A percentile compares a stretch with the other conserved stretches of the same genome.
phyloP scores from a whole-genome alignment of 2,888 invertebrate species.

The Acleris holmiana region DNA sequence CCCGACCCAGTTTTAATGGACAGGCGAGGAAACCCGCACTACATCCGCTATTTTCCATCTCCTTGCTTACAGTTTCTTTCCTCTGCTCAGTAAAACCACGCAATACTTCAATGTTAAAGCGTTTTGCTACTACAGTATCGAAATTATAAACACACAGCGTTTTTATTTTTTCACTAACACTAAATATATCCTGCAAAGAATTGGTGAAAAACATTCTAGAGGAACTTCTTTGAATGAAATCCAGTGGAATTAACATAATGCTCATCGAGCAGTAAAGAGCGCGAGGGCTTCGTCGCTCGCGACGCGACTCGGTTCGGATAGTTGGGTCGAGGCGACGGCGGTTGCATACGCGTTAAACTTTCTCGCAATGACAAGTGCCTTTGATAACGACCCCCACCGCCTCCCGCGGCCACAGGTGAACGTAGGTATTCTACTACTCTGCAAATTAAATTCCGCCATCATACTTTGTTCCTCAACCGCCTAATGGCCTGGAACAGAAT shows the following conservation, averaged over 20 bases:
- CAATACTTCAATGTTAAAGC: neutral
- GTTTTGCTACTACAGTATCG: neutral
- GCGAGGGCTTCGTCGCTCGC: slow-evolving; percentile 40
- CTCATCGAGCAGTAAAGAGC: slow-evolving; percentile 16
- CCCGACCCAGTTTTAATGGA: slow-evolving; percentile 65
- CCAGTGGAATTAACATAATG: slow-evolving; percentile 21
- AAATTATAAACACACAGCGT: neutral
- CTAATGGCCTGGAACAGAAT: slow-evolving; percentile 38
- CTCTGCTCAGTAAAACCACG: slow-evolving; percentile 39
- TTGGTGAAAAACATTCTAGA: neutral
- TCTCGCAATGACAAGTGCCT: slow-evolving; percentile 52
- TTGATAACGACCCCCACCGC: slow-evolving; percentile 50
- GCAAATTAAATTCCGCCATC: slow-evolving; percentile 63
- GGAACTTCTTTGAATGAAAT: slow-evolving; percentile 4
- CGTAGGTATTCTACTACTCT: slow-evolving; percentile 54
- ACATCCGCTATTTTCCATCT: slow-evolving; percentile 68
- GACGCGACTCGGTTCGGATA: slow-evolving; percentile 51
- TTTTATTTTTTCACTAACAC: neutral
- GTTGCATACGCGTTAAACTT: slow-evolving; percentile 52
- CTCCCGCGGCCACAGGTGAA: slow-evolving; percentile 47
- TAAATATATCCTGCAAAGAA: neutral
- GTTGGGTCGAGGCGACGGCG: slow-evolving; percentile 45
- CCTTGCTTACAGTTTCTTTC: slow-evolving; percentile 56
- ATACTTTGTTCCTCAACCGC: slow-evolving; percentile 49
- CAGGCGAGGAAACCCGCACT: slow-evolving; percentile 54